Evolutionary conservation across 1,140 invertebrate species (phyloP), one percentile per base, ranked within the genome.

Genomic region (Stegodyphus mimosarum): DNA sequence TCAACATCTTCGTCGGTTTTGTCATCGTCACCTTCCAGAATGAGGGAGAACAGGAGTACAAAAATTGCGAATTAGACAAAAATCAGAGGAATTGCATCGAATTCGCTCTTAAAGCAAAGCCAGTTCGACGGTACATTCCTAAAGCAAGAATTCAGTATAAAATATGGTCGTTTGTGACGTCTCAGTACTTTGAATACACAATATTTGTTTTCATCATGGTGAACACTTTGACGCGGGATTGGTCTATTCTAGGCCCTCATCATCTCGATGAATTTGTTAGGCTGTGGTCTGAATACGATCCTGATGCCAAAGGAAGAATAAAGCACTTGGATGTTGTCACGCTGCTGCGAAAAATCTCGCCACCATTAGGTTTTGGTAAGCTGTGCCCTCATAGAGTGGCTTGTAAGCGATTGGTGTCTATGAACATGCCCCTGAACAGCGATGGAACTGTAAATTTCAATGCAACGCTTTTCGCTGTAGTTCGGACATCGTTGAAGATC

Each of bases 1-100:
- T 99, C 79, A 99, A 99, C 92, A 99, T 99, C 91, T 99, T 99
- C 93, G 98, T 99, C 88, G 99, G 99, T 97, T 99, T 99, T 93
- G 99, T 99, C 92, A 99, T 99, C 92, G 99, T 99, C 90, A 99
- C 98, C 89, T 93, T 93, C 89, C 93, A 99, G 92, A 99, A 98
- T 90, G 98, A 99, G 92, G 98, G 98, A 90, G 99, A 99, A 93
- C 98, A 99, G 91, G 99, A 99, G 91, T 99, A 99, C 91, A 99
- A 99, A 91, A 99, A 99, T 91, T 99, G 98, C 93, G 98, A 99
- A 91, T 92, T 99, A 86, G 98, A 99, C 91, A 99, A 99, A 92
- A 99, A 99, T 92, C 98, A 96, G 94, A 93, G 98, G 88, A 99
- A 99, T 91, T 99, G 98, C 91, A 99, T 99, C 90, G 98, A 99